phyloP scores from a whole-genome alignment of 53 echinoderm and acorn worm species.

The Actinopyga echinites region DNA sequence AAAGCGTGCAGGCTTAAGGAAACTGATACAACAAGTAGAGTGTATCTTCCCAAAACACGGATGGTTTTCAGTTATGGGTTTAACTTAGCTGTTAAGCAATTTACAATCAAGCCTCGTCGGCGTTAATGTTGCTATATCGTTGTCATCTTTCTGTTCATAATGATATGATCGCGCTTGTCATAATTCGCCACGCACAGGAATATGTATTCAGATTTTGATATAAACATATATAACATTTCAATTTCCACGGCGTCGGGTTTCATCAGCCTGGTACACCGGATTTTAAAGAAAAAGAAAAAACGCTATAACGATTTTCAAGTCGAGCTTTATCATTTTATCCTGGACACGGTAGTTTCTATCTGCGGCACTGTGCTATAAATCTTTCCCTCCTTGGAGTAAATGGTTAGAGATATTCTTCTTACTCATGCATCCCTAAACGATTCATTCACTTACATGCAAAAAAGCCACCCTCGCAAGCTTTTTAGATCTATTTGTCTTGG shows the following conservation, averaged over 20 bases:
- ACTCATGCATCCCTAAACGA: constrained; percentile 17
- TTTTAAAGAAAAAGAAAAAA: neutral
- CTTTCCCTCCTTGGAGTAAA: neutral
- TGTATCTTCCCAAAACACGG: too few relatives aligned
- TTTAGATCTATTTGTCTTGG: constrained; percentile 15
- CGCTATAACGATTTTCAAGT: neutral
- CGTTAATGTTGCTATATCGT: too few relatives aligned
- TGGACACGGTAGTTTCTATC: constrained; percentile 6
- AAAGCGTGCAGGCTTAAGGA: too few relatives aligned
- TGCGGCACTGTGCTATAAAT: neutral
- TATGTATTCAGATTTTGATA: constrained; percentile 23
- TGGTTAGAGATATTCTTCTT: neutral
- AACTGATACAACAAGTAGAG: too few relatives aligned
- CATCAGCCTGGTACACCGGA: neutral
- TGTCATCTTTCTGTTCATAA: too few relatives aligned
- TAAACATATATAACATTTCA: constrained; percentile 37
- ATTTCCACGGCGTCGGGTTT: constrained; percentile 10
- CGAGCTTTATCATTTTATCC: neutral
- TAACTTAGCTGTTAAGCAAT: too few relatives aligned
- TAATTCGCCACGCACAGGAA: neutral
- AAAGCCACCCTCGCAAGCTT: neutral
- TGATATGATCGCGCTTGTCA: too few relatives aligned
- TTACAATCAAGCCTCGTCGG: too few relatives aligned
- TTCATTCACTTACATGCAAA: neutral
- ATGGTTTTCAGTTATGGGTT: too few relatives aligned